Conservation (phyloP, 2,113 vertebrate genomes). For the Platycercus adscitus region DNA sequence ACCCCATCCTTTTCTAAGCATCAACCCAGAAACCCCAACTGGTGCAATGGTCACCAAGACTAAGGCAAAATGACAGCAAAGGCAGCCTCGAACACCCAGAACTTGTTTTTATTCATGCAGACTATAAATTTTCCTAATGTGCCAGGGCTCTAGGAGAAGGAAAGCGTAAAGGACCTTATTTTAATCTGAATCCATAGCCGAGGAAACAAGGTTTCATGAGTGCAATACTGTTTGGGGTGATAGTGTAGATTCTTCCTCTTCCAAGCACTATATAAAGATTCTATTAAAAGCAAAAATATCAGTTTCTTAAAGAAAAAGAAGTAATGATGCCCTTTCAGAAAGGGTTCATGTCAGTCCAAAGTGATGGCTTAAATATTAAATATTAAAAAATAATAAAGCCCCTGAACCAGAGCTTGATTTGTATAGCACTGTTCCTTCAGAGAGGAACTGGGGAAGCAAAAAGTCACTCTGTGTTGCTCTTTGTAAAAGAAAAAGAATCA, state of each 20-base stretch:
- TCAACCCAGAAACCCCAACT: neutral
- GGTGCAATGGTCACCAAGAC: neutral
- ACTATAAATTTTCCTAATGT: neutral
- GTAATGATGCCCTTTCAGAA: neutral
- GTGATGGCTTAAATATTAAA: constrained; percentile 41
- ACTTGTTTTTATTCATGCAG: neutral
- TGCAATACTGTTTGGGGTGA: neutral
- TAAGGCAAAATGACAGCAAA: neutral
- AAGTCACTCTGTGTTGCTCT: constrained; percentile 5
- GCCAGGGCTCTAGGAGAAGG: neutral
- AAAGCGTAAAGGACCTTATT: neutral
- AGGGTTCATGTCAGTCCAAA: constrained; percentile 21
- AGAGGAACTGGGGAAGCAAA: constrained; percentile 29
- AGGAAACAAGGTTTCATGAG: constrained; percentile 12
- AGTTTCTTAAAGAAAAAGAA: neutral
- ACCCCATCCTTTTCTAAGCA: neutral
- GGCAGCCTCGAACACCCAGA: neutral
- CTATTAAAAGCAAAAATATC: constrained; percentile 2
- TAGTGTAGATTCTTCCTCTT: neutral
- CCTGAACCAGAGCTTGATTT: constrained; percentile 23
- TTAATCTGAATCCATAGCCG: neutral
- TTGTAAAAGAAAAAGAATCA: constrained; percentile 38
- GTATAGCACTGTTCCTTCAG: constrained; percentile 6
- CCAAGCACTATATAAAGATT: neutral
- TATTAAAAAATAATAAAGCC: neutral